Evolutionary conservation across 2,888 invertebrate genomes (phyloP), one percentile per base, ranked within the genome.

Genomic region (Chloroclystis v-ata): DNA sequence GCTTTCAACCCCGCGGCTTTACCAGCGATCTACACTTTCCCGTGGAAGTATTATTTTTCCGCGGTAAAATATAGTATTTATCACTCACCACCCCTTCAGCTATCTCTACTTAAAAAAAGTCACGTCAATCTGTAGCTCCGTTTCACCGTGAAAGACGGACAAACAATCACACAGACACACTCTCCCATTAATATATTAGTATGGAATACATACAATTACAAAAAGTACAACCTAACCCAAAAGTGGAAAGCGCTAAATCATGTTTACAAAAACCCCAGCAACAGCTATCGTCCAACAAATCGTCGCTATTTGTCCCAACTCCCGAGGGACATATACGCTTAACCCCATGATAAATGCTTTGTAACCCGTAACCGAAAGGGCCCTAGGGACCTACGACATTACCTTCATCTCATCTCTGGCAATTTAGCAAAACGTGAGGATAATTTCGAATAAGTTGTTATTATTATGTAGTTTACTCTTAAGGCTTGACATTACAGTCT

Each of bases 321-420:
- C 56, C 51, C 42, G 12, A 2, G 47, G 38, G 56, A 37, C 28
- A 20, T 12, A 45, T 40, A 41, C 42, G 33, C 40, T 49, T 49
- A 43, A 47, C 53, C 33, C 37, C 42, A 37, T 54, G 57, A 57
- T 50, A 44, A 40, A 52, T 47, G 48, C 43, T 41, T 43, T 43
- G 16, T 45, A 39, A 45, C 43, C 42, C 43, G 28, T 39, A 13
- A 43, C 32, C 25, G 37, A 49, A 37, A 28, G 46, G 51, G 40
- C 54, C 51, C 43, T 1, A 28, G 54, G 46, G 54, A 54, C 47
- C 28, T 14, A 25, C 12, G 32, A 43, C 33, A 46, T 37, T 38
- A 37, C 44, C 38, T 20, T 33, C 37, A 35, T 47, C 32, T 45
- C 24, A 28, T 29, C 39, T 42, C 39, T 45, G 38, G 16, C 39